A percentile compares a stretch with the other conserved stretches of the same genome.
Conservation (phyloP, 2,888 invertebrate genomes). For the Heliconius ismenius region DNA sequence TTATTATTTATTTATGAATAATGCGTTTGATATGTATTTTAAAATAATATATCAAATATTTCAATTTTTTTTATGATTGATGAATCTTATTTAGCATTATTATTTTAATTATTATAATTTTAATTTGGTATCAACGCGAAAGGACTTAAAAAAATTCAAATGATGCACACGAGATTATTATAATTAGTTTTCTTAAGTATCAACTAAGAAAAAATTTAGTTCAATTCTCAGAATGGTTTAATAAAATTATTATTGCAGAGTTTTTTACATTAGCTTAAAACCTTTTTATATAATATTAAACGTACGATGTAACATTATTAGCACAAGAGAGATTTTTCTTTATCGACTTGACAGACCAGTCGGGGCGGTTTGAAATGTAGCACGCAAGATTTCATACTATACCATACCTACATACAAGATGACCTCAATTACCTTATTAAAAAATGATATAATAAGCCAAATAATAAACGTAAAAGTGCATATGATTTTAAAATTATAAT, state of each 20-base stretch:
- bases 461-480: not conserved
- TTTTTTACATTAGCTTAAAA: not conserved
- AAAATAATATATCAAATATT: not conserved
- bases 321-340: conserved; percentile 32
- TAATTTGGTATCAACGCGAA: not conserved
- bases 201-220: not conserved
- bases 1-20: not conserved
- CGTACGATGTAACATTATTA: not conserved
- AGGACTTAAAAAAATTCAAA: not conserved
- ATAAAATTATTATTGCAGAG: not conserved
- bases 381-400: conserved; percentile 19
- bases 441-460: not conserved
- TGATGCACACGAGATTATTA: not conserved
- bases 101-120: not conserved
- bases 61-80: not conserved
- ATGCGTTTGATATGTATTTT: not conserved
- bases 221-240: not conserved
- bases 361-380: conserved; percentile 32
- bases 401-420: not conserved
- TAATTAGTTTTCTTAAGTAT: not conserved
- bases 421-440: conserved; percentile 1
- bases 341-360: conserved; percentile 30
- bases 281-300: not conserved
- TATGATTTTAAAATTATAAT: not conserved
- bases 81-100: not conserved